These are phyloP conservation scores for Apeira syringaria DNA, from an alignment of 2,888 invertebrate genomes.

Conservation along the genomic window DNA sequence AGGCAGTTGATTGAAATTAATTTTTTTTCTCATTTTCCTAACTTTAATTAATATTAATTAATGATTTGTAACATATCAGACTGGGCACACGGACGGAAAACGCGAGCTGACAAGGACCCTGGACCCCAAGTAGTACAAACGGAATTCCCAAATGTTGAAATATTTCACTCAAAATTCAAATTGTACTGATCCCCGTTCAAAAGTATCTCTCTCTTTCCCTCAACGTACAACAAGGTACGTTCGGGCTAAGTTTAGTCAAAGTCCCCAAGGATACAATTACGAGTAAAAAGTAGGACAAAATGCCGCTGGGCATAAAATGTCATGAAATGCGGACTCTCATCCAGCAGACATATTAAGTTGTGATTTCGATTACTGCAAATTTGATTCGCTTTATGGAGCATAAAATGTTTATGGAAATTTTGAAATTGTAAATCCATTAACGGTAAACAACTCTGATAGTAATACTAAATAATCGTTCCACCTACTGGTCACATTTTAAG, in stretches of 20 bases:
- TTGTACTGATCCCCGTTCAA: not conserved
- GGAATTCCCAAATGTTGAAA: not conserved
- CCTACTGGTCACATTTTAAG: too few species aligned
- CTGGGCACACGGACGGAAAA: too few species aligned
- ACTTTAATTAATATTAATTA: not conserved
- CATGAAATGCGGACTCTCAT: conserved; percentile 13
- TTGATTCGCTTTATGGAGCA: too few species aligned
- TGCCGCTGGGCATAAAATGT: conserved; percentile 26
- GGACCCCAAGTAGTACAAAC: too few species aligned
- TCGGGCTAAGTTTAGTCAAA: conserved; percentile 17
- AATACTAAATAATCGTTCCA: too few species aligned
- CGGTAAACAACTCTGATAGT: too few species aligned
- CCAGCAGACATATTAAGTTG: conserved; percentile 13
- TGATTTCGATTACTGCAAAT: conserved; percentile 12
- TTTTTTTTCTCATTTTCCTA: too few species aligned
- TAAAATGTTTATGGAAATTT: too few species aligned
- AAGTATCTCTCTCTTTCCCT: conserved; percentile 7
- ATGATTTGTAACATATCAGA: too few species aligned
- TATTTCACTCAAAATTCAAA: not conserved
- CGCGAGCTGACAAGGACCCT: too few species aligned
- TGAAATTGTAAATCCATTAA: too few species aligned
- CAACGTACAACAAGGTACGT: conserved; percentile 4
- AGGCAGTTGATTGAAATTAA: too few species aligned
- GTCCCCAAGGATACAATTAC: conserved; percentile 30
- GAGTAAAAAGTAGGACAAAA: conserved; percentile 26